Percentiles rank a stretch among this genome's conserved stretches.
Evolutionary conservation across 2,113 vertebrate genomes (phyloP).

Genomic region (Psophia crepitans): DNA sequence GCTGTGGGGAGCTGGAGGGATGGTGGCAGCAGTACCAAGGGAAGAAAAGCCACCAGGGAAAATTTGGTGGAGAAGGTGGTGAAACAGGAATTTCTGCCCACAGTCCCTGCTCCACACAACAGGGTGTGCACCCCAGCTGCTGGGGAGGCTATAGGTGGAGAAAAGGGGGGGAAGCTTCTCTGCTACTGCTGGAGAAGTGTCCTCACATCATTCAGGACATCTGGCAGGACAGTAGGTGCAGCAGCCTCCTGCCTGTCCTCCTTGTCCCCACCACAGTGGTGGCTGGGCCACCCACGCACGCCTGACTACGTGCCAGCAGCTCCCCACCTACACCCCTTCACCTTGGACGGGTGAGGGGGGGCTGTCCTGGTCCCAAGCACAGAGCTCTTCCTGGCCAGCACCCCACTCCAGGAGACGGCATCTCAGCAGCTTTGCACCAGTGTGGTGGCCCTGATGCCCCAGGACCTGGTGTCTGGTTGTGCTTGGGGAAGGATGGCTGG

Average conservation of each 20-base stretch:
- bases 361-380: too few species aligned
- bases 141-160: neutral
- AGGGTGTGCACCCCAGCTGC: fast-evolving
- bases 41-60: neutral
- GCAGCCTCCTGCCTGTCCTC: neutral
- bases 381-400: neutral
- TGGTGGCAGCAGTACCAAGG: neutral
- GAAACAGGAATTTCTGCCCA: neutral
- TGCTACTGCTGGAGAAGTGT: neutral
- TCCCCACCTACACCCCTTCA: neutral
- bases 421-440: neutral
- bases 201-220: neutral
- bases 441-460: neutral
- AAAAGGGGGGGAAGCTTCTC: neutral
- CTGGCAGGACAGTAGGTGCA: neutral
- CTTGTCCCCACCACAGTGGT: fast-evolving
- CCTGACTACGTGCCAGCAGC: neutral
- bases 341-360: neutral
- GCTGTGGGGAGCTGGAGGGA: neutral
- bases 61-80: neutral
- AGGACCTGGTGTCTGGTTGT: fast-evolving
- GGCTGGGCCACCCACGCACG: fast-evolving
- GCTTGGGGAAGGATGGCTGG: neutral
- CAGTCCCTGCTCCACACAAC: neutral
- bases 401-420: fast-evolving